Base-by-base conservation (phyloP, 2,888 invertebrate genomes). In the Mamestra brassicae region DNA sequence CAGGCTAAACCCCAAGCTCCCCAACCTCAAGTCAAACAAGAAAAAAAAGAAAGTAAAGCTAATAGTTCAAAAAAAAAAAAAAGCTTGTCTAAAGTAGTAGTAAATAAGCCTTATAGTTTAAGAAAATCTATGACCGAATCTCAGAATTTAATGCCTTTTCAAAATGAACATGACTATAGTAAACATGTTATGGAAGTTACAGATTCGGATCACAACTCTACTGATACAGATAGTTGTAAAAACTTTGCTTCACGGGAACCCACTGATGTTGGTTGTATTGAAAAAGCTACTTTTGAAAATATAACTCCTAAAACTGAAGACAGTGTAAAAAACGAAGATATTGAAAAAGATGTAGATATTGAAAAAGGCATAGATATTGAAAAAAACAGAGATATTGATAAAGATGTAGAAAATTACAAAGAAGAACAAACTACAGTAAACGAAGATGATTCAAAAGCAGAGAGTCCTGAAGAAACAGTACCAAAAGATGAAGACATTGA, bases 121-220 rank as follows among this genome's bases (percentile, higher is more conserved):
- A 92, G 92, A 88, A 91, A 89, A 78, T 89, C 89, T 71, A 79
- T 75, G 55, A 88, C 87, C 80, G 93, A 93, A 91, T 91, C 92
- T 90, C 90, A 90, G 47, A 89, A 87, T 78, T 69, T 86, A 68
- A 81, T 88, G 61, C 79, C 86, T 58, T 85, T 90, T 86, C 84
- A 91, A 78, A 91, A 92, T 81, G 93, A 93, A 78, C 92, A 93
- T 84, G 90, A 93, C 83, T 92, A 92, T 75, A 92, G 88, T 82
- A 90, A 63, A 69, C 55, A 69, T 67, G 50, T 69, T 66, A 26
- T 74, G 68, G 71, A 74, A 65, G 63, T 57, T 13, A 78, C 62
- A 17, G 85, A 80, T 71, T 75, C 71, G 2, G 81, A 82, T 62
- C 66, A 76, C 2, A 82, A 63, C 47, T 83, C 68, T 57, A 81